phyloP scores from a whole-genome alignment of 2,888 invertebrate species.

The Teleogryllus oceanicus region DNA sequence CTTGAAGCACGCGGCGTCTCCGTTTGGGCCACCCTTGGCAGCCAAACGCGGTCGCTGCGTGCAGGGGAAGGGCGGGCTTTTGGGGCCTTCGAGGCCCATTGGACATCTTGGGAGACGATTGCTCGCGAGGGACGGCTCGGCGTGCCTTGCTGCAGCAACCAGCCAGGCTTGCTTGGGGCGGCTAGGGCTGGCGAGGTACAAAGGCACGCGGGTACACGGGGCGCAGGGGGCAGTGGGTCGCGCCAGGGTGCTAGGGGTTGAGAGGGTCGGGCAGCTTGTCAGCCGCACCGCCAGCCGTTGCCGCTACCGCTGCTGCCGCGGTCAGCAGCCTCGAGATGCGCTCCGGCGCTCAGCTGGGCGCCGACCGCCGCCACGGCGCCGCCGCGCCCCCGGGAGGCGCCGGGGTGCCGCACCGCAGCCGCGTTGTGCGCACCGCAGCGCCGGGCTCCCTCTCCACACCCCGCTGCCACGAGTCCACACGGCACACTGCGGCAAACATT shows the following conservation, averaged over 20 bases:
- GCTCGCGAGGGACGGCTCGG: neutral
- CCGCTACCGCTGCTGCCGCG: neutral
- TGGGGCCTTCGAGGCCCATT: too few relatives aligned
- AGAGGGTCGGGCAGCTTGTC: neutral
- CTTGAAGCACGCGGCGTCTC: neutral
- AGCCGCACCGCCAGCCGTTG: neutral
- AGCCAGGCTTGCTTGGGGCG: neutral
- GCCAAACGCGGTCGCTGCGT: neutral
- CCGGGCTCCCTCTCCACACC: neutral
- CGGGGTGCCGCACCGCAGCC: too few relatives aligned
- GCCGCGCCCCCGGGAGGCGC: too few relatives aligned
- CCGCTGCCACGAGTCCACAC: conserved; percentile 10
- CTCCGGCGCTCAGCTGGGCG: neutral
- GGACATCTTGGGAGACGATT: too few relatives aligned
- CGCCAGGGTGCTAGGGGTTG: neutral
- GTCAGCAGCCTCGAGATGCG: neutral
- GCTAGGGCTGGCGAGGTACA: neutral
- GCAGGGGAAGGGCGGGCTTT: too few relatives aligned
- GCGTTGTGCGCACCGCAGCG: neutral
- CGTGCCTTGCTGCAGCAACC: neutral
- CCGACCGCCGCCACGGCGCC: neutral
- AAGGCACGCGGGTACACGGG: neutral
- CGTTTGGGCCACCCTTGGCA: neutral
- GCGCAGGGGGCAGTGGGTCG: neutral
- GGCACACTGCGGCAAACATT: conserved; percentile 18